Conservation (phyloP, 2,797 vertebrate genomes). For the Tauraco hartlaubi region DNA sequence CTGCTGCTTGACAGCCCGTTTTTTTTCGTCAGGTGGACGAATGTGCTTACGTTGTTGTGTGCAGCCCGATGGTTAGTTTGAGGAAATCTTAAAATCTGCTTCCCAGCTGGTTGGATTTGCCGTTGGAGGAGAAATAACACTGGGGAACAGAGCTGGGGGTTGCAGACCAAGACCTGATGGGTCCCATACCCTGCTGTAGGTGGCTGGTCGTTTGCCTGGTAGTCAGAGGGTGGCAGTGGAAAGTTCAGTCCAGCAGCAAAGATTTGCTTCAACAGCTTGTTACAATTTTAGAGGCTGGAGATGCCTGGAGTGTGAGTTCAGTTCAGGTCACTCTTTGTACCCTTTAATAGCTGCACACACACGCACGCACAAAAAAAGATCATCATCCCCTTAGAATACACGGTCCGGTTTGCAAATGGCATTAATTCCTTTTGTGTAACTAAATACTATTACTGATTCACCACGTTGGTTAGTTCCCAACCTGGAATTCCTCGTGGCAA, state of each 20-base stretch:
- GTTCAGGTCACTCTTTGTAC: constrained; percentile 51
- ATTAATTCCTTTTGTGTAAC: constrained; percentile 25
- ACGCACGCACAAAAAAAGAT: neutral
- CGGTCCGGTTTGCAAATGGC: neutral
- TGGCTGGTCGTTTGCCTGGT: neutral
- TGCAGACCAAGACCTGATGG: neutral
- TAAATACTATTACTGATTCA: neutral
- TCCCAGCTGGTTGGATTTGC: constrained; percentile 1
- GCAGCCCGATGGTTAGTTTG: neutral
- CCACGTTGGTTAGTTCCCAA: neutral
- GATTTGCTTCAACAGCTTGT: constrained; percentile 22
- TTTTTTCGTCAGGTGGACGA: neutral
- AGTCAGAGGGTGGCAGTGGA: neutral
- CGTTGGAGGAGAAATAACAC: constrained; percentile 2
- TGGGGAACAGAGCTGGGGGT: neutral
- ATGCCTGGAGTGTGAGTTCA: constrained; percentile 40
- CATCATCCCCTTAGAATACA: constrained; percentile 15
- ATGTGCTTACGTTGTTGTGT: too few relatives aligned
- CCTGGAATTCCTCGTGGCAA: neutral
- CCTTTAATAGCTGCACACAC: constrained; percentile 41
- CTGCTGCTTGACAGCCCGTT: accelerated
- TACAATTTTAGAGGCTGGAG: constrained; percentile 53
- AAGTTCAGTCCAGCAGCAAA: constrained; percentile 8
- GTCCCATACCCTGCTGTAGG: accelerated
- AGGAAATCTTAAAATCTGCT: neutral